Evolutionary conservation across 1,140 invertebrate genomes (phyloP).

Genomic region (Paraescarpia echinospica): DNA sequence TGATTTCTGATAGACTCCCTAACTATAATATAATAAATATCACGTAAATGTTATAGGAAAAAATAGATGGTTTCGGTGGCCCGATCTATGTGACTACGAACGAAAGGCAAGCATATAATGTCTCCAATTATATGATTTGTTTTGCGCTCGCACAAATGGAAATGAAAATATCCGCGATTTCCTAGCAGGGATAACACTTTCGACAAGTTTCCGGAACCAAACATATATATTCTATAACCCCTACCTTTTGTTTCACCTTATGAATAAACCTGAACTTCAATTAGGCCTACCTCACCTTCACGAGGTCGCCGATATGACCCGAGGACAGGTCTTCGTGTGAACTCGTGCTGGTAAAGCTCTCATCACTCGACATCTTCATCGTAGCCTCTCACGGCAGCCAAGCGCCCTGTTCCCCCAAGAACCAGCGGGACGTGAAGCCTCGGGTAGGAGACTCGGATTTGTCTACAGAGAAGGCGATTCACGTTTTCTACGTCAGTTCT

Average conservation of each 20-base stretch:
- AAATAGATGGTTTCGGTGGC: not conserved
- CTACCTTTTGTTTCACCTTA: not conserved
- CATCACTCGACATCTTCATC: not conserved
- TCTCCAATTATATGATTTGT: not conserved
- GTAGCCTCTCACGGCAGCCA: not conserved
- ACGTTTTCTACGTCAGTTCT: not conserved
- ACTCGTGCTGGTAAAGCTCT: not conserved
- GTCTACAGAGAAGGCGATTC: not conserved
- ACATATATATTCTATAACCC: not conserved
- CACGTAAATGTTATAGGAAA: not conserved
- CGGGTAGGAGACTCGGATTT: not conserved
- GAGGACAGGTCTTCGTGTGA: not conserved
- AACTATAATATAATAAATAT: not conserved
- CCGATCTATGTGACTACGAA: not conserved
- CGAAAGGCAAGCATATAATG: not conserved
- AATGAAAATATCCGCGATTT: not conserved
- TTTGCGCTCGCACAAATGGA: too few species aligned
- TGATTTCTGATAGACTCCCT: too few species aligned
- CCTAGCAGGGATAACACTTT: not conserved
- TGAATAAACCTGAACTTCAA: not conserved
- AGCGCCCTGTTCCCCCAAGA: not conserved
- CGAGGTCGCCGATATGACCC: not conserved
- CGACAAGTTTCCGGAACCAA: not conserved
- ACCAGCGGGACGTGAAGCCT: not conserved
- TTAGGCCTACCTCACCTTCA: not conserved